Conservation (phyloP, 1,140 invertebrate genomes). For the Spodoptera litura region DNA sequence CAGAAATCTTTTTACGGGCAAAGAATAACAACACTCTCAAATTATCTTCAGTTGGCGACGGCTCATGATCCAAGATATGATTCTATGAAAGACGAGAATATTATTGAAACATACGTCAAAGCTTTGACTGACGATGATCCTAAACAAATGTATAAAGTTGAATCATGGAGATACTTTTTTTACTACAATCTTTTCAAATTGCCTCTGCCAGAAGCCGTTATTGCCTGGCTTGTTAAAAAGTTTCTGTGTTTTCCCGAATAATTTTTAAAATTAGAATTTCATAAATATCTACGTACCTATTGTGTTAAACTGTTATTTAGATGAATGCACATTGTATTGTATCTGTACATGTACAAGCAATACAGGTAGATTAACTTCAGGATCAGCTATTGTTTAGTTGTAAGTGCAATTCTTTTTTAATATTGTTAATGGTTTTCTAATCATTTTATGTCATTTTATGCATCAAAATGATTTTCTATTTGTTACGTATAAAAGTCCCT, state of each 20-base stretch:
- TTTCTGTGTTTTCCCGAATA: conserved; percentile 70
- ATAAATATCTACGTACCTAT: too few species aligned
- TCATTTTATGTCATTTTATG: too few species aligned
- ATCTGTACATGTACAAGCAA: too few species aligned
- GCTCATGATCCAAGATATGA: conserved; percentile 64
- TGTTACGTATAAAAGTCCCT: too few species aligned
- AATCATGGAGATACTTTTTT: conserved; percentile 79
- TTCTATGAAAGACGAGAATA: conserved; percentile 72
- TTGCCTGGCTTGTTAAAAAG: conserved; percentile 70
- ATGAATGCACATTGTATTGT: too few species aligned
- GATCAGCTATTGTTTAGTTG: too few species aligned
- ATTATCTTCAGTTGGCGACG: conserved; percentile 63
- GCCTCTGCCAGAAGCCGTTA: conserved; percentile 68
- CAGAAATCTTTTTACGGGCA: conserved; percentile 70
- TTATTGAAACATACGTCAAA: conserved; percentile 77
- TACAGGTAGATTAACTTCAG: too few species aligned
- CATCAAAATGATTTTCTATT: too few species aligned
- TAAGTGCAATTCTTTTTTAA: too few species aligned
- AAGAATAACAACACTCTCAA: conserved; percentile 65
- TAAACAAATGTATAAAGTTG: conserved; percentile 75
- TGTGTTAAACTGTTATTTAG: too few species aligned
- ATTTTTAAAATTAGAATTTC: background rate
- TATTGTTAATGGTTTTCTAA: too few species aligned
- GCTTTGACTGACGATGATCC: conserved; percentile 68
- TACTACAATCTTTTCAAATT: conserved; percentile 78